These are phyloP conservation scores for Pipistrellus kuhlii DNA, from an alignment of 2,797 vertebrate species.

Conservation along the genomic window DNA sequence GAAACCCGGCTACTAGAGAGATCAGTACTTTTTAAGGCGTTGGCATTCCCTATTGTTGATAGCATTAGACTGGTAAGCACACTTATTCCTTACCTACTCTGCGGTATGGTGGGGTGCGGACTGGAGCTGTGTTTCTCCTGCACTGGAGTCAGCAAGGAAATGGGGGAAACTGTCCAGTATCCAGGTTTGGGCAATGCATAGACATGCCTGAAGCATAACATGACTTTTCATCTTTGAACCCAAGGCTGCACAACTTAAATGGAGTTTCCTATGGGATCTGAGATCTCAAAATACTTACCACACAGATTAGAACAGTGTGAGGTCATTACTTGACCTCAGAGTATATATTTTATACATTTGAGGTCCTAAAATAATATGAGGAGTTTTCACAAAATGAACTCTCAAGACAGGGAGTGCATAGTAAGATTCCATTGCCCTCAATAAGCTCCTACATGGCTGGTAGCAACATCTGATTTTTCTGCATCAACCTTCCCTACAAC, in stretches of 20 bases:
- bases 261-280: neutral
- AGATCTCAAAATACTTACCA: neutral
- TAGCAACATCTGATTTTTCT: neutral
- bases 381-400: neutral
- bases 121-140: neutral
- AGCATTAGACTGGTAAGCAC: neutral
- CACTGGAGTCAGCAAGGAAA: neutral
- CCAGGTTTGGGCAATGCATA: neutral
- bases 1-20: neutral
- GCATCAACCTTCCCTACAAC: neutral
- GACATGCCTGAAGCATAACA: neutral
- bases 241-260: neutral
- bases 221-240: neutral
- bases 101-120: neutral
- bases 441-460: neutral
- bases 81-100: neutral
- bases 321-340: neutral
- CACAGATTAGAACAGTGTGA: neutral
- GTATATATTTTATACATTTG: constrained; percentile 45
- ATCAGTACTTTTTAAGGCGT: neutral
- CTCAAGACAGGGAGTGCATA: neutral
- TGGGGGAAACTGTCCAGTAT: neutral
- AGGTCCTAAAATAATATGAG: neutral
- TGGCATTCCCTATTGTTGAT: neutral
- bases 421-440: neutral